Base-by-base conservation (phyloP, 2,888 invertebrate species). In the Spisula solida region DNA sequence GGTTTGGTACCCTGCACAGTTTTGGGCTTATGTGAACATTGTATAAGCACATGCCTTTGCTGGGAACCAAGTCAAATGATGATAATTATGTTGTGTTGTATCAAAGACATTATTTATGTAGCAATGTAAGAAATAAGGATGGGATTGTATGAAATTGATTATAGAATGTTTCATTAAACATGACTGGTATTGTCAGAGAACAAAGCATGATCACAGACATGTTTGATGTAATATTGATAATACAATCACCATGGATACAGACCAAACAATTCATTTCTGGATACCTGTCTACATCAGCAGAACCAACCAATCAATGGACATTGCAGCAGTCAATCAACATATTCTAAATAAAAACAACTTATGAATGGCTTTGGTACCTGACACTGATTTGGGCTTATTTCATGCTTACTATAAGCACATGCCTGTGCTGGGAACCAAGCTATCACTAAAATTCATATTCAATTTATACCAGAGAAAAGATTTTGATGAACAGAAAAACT, bases 31-130 rank as follows among this genome's bases (percentile, higher is more conserved):
- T 66, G 0, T 47, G 41, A 70, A n/a, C 18, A 31, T 12, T 31
- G 16, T 14, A 47, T 66, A 47, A 82, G 82, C 82, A 82, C 82
- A 82, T 82, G 82, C 48, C 70, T 82, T 66, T 82, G 66, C 82
- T 82, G 82, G 82, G 82, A 82, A 14, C 51, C 16, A 81, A 55
- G 5, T n/a, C n/a, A n/a, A n/a, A n/a, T n/a, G n/a, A n/a, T n/a
- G n/a, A n/a, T n/a, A n/a, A n/a, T n/a, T n/a, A 18, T 14, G 20
- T 4, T 55, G 18, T 5, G 29, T 10, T 16, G 29, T n/a, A 56
- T 8, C 56, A 12, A 56, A 56, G 47, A 47, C 12, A 12, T 5
- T 8, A 47, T 5, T 47, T 5, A n/a, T n/a, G 47, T 47, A 8
- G 47, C 5, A 47, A 47, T 47, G 12, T 47, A 47, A 8, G 6